phyloP scores from a whole-genome alignment of 2,113 vertebrate species.

The Grammomys dolichurus region DNA sequence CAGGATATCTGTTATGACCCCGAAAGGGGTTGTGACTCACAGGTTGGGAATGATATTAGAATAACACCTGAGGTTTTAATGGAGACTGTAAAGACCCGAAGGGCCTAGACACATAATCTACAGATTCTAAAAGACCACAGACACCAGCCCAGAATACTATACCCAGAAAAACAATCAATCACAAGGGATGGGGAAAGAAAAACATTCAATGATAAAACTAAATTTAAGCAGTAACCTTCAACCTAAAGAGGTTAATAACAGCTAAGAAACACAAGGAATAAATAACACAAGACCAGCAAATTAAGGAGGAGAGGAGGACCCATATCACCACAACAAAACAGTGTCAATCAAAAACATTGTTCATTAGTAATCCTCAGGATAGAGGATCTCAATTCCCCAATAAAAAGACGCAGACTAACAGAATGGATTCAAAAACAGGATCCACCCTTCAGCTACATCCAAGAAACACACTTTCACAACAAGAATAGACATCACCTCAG shows the following conservation, averaged over 20 bases:
- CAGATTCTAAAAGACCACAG: neutral
- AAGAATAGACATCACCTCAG: neutral
- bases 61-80: neutral
- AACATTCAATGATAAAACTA: neutral
- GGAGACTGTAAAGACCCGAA: neutral
- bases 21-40: neutral
- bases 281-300: neutral
- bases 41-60: neutral
- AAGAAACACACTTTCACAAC: neutral
- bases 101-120: neutral
- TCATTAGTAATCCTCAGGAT: neutral
- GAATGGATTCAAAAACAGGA: neutral
- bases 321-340: neutral
- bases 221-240: neutral
- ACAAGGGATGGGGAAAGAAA: neutral
- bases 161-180: neutral
- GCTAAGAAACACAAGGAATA: neutral
- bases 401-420: too few species aligned
- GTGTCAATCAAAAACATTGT: neutral
- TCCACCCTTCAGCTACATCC: neutral
- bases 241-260: neutral
- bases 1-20: neutral
- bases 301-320: neutral
- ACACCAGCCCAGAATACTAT: neutral
- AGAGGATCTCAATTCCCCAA: neutral